Evolutionary conservation across 1,140 invertebrate species (phyloP).

Genomic region (Drosophila biarmipes): DNA sequence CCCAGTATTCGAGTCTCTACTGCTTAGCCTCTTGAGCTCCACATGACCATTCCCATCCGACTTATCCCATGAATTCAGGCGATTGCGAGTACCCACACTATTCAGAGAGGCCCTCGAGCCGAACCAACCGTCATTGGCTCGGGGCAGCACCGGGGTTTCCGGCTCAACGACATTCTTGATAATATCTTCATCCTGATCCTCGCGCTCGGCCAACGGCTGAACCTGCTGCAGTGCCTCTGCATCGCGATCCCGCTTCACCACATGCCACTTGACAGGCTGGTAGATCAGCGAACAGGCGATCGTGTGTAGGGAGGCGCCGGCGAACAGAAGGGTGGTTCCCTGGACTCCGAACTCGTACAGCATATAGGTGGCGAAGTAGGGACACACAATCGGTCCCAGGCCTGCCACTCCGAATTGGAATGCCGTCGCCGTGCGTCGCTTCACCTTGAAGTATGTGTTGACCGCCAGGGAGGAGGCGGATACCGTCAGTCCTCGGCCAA

Average conservation of each 20-base stretch:
- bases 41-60: slow-evolving; percentile 41
- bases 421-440: slow-evolving; percentile 86
- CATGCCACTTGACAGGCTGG: slow-evolving; percentile 89
- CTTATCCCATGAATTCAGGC: slow-evolving; percentile 68
- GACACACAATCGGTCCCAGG: slow-evolving; percentile 86
- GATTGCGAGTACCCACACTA: slow-evolving; percentile 63
- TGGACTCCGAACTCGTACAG: slow-evolving; percentile 85
- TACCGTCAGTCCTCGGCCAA: slow-evolving; percentile 87
- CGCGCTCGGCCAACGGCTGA: slow-evolving; percentile 27
- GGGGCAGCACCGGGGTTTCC: slow-evolving; percentile 87
- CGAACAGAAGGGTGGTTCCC: slow-evolving; percentile 86
- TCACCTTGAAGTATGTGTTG: slow-evolving; percentile 87
- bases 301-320: slow-evolving; percentile 86
- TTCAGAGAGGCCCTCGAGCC: slow-evolving; percentile 83
- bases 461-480: slow-evolving; percentile 87
- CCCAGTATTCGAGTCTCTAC: slow-evolving; percentile 29
- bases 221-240: slow-evolving; percentile 57
- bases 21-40: slow-evolving; percentile 72
- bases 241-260: slow-evolving; percentile 84
- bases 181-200: slow-evolving; percentile 66
- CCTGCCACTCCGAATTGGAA: slow-evolving; percentile 87
- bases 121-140: slow-evolving; percentile 88
- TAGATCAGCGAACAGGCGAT: slow-evolving; percentile 86
- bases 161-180: slow-evolving; percentile 86
- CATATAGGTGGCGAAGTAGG: slow-evolving; percentile 86